Evolutionary conservation across 2,113 vertebrate genomes (phyloP).

Genomic region (Microtus pennsylvanicus): DNA sequence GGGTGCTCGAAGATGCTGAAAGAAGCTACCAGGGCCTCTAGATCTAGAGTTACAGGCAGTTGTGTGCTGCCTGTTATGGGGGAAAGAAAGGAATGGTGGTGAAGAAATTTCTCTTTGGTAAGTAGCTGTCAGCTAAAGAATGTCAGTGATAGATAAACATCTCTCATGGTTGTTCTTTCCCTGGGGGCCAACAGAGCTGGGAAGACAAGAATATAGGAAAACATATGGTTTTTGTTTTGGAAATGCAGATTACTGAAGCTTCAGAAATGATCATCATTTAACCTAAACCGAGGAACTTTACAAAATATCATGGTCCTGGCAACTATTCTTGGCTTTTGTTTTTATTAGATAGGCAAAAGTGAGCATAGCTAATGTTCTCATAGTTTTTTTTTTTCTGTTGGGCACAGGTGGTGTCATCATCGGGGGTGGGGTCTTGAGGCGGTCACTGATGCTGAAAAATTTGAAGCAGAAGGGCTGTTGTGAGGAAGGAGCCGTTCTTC

Average conservation of each 20-base stretch:
- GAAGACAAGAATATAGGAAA: neutral
- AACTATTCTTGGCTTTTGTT: neutral
- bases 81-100: neutral
- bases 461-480: neutral
- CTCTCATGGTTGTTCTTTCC: neutral
- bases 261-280: neutral
- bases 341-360: neutral
- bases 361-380: neutral
- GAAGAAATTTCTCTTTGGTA: neutral
- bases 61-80: neutral
- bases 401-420: neutral
- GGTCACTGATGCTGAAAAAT: neutral
- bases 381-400: neutral
- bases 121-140: neutral
- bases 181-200: no score
- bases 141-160: neutral
- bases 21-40: neutral
- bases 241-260: neutral
- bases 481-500: neutral
- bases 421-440: neutral
- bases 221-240: neutral
- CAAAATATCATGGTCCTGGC: neutral
- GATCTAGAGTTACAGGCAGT: neutral
- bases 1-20: neutral
- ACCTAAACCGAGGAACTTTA: neutral